Evolutionary conservation across 2,113 vertebrate genomes (phyloP).

Genomic region (Gambusia affinis): DNA sequence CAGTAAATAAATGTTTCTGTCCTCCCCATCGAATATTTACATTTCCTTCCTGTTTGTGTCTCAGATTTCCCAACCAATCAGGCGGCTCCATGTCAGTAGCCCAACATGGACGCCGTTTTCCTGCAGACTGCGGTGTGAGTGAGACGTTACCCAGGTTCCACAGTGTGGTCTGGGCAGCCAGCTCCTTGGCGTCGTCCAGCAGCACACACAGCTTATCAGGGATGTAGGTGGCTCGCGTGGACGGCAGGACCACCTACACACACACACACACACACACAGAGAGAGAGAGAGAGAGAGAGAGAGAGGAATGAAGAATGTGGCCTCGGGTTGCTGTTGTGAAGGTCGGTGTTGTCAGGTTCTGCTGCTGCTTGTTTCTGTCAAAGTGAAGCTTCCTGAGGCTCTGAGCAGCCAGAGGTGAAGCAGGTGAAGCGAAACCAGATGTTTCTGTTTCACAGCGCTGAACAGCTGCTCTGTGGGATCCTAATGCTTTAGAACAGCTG

Average conservation of each 20-base stretch:
- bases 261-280: conserved; percentile 14
- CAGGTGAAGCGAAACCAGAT: too few relatives aligned
- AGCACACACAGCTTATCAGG: conserved; percentile 89
- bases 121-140: neutral
- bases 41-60: too few relatives aligned
- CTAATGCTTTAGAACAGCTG: neutral
- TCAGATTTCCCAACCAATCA: too few relatives aligned
- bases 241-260: conserved; percentile 81
- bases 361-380: neutral
- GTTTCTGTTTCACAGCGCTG: too few relatives aligned
- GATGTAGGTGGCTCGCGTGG: conserved; percentile 85
- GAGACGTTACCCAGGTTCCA: conserved; percentile 47
- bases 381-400: neutral
- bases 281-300: too few relatives aligned
- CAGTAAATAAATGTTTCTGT: too few relatives aligned
- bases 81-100: too few relatives aligned
- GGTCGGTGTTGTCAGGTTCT: neutral
- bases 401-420: too few relatives aligned
- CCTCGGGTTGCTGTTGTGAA: neutral
- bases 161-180: conserved; percentile 90
- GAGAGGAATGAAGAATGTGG: neutral
- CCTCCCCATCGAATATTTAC: too few relatives aligned
- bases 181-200: conserved; percentile 91
- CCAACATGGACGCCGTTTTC: too few relatives aligned
- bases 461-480: neutral